Percentiles rank a stretch among this genome's conserved stretches.
These are phyloP conservation scores for Neocloeon triangulifer DNA, from an alignment of 1,140 invertebrate species.

Conservation along the genomic window DNA sequence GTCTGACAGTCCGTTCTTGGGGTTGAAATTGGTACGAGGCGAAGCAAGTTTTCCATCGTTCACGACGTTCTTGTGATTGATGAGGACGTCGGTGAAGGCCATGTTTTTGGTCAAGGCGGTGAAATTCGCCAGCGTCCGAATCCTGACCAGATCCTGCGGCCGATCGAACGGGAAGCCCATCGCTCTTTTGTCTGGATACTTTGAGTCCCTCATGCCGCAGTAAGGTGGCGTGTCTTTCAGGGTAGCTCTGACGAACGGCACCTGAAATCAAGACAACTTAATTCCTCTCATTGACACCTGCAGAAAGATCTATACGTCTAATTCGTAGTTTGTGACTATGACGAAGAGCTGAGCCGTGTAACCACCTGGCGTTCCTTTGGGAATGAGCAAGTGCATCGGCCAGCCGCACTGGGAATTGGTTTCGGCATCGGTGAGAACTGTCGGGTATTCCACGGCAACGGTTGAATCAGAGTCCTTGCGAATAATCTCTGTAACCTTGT, in stretches of 20 bases:
- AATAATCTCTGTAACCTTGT: not conserved
- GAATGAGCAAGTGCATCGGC: slow-evolving; percentile 38
- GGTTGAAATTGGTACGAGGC: too few relatives aligned
- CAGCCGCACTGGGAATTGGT: slow-evolving; percentile 21
- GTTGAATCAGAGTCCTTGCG: not conserved
- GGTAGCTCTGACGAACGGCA: slow-evolving; percentile 14
- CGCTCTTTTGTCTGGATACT: slow-evolving; percentile 9
- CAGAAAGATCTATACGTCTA: not conserved
- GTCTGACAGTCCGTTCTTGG: too few relatives aligned
- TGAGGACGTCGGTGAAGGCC: slow-evolving; percentile 6
- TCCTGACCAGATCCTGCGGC: too few relatives aligned
- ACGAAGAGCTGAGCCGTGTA: slow-evolving; percentile 37
- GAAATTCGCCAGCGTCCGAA: slow-evolving; percentile 4
- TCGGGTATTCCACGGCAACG: not conserved
- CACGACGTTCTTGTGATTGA: slow-evolving; percentile 8
- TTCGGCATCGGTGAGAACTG: not conserved
- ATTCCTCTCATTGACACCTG: not conserved
- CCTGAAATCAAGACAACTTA: too few relatives aligned
- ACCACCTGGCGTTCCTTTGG: slow-evolving; percentile 37
- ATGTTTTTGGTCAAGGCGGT: slow-evolving; percentile 5
- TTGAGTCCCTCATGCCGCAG: slow-evolving; percentile 10
- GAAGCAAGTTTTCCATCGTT: too few relatives aligned
- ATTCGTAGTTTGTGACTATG: slow-evolving; percentile 21
- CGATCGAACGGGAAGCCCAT: slow-evolving; percentile 18
- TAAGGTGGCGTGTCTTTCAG: slow-evolving; percentile 14